phyloP scores from a whole-genome alignment of 2,113 vertebrate genomes.

The Crotalus tigris region DNA sequence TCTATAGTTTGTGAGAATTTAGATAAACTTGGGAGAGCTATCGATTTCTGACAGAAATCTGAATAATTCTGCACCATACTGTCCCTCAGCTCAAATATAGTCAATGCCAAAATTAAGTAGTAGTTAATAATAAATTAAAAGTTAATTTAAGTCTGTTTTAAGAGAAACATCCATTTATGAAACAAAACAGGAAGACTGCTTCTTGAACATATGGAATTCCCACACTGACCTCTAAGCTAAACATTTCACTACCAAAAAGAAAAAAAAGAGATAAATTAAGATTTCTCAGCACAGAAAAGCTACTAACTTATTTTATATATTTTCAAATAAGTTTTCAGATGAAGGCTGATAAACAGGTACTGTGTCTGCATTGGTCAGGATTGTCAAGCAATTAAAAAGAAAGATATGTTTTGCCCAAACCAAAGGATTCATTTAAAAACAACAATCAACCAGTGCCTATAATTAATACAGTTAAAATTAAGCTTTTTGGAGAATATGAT shows the following conservation, averaged over 20 bases:
- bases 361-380: not conserved
- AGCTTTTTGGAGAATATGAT: not conserved
- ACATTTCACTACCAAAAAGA: conserved; percentile 9
- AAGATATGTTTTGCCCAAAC: conserved; percentile 24
- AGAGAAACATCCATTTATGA: not conserved
- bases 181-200: not conserved
- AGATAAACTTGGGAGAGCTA: not conserved
- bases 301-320: not conserved
- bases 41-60: not conserved
- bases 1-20: not conserved
- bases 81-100: not conserved
- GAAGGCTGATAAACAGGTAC: not conserved
- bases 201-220: not conserved
- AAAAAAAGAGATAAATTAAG: conserved; percentile 16
- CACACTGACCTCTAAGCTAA: not conserved
- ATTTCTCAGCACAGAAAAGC: conserved; percentile 9
- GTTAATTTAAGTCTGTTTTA: not conserved
- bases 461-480: conserved; percentile 20
- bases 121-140: not conserved
- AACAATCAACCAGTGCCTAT: not conserved
- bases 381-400: not conserved
- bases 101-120: not conserved
- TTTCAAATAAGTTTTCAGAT: conserved; percentile 5
- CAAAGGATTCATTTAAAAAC: conserved; percentile 10
- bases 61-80: not conserved